Percentiles rank a stretch among this genome's conserved stretches.
Conservation (phyloP, 2,888 invertebrate species). For the Scaptomyza tumidula region DNA sequence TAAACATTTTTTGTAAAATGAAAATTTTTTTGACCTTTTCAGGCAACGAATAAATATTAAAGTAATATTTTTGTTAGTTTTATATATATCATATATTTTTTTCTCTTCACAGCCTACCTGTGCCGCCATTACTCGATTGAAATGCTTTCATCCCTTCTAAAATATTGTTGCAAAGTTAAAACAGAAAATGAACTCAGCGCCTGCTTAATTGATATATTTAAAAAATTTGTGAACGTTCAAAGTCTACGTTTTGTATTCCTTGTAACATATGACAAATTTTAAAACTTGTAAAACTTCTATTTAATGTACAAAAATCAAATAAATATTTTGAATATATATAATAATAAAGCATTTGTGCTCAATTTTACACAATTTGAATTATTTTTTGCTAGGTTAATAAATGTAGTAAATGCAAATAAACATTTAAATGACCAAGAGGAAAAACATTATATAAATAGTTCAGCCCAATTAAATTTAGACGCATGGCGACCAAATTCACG, state of each 20-base stretch:
- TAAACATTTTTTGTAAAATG: slow-evolving; percentile 72
- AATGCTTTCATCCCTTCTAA: not conserved
- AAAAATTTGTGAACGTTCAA: no score
- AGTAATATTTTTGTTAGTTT: slow-evolving; percentile 2
- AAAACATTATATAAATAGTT: slow-evolving; percentile 30
- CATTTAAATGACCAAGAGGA: slow-evolving; percentile 35
- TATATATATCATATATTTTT: not conserved
- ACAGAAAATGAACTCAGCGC: slow-evolving; percentile 24
- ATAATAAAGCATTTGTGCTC: no score
- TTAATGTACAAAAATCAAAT: no score
- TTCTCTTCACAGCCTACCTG: slow-evolving; percentile 57
- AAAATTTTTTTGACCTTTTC: slow-evolving; percentile 77
- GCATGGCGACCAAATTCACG: slow-evolving; percentile 13
- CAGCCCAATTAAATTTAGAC: slow-evolving; percentile 48
- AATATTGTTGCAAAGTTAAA: not conserved
- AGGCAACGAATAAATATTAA: slow-evolving; percentile 50
- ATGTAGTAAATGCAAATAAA: slow-evolving; percentile 19
- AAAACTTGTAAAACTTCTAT: no score
- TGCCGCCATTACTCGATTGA: slow-evolving; percentile 16
- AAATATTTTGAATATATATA: no score
- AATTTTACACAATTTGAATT: no score
- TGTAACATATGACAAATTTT: no score
- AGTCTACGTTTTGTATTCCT: no score
- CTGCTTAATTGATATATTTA: not conserved
- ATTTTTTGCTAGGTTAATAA: not conserved